Evolutionary conservation across 2,113 vertebrate genomes (phyloP).

Genomic region (Sebastes fasciatus): DNA sequence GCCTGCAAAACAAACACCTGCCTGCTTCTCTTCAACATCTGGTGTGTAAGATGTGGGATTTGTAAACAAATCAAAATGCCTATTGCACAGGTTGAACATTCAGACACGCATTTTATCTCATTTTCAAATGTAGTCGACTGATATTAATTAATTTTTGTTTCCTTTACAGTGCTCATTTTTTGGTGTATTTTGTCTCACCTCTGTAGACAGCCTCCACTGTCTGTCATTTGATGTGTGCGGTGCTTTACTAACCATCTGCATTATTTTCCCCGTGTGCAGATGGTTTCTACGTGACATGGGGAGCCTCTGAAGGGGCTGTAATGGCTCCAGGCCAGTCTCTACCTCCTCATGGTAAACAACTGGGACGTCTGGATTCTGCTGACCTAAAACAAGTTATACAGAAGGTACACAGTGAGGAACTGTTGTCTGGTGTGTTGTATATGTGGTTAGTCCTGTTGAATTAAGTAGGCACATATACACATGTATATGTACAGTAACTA

Average conservation of each 20-base stretch:
- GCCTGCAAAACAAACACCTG: conserved; percentile 8
- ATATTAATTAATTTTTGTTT: neutral
- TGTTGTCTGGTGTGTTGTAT: conserved; percentile 2
- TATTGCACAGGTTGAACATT: neutral
- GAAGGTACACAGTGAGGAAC: conserved; percentile 85
- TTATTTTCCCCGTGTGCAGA: conserved; percentile 79
- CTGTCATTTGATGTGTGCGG: neutral
- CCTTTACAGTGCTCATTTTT: neutral
- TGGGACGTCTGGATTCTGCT: conserved; percentile 87
- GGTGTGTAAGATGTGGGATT: neutral
- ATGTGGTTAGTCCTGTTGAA: conserved; percentile 3
- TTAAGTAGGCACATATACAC: conserved; percentile 3
- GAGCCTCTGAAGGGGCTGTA: conserved; percentile 81
- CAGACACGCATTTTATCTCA: neutral
- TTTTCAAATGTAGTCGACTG: neutral
- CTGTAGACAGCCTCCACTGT: neutral
- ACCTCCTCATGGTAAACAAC: conserved; percentile 91
- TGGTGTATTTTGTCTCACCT: neutral
- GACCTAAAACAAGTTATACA: conserved; percentile 93
- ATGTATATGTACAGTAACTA: neutral
- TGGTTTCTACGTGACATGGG: conserved; percentile 95
- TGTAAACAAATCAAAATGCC: neutral
- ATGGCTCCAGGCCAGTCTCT: conserved; percentile 86
- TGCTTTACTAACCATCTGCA: conserved; percentile 3
- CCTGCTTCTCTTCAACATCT: neutral